A percentile compares a stretch with the other conserved stretches of the same genome.
Conservation (phyloP, 2,113 vertebrate genomes). For the Halichoerus grypus region DNA sequence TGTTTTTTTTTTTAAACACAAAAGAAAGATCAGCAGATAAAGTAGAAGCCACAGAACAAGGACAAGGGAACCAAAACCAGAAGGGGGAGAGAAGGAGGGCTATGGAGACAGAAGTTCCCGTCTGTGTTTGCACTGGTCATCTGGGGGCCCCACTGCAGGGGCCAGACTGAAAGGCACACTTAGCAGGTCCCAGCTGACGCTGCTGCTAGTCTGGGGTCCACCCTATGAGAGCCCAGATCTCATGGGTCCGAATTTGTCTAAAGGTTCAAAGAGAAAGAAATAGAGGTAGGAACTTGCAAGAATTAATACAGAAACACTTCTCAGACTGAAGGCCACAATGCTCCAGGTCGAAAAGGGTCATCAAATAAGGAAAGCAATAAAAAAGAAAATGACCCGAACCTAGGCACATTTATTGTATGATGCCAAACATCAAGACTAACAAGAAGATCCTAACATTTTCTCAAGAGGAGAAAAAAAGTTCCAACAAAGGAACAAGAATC, state of each 20-base stretch:
- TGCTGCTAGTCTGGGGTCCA: background rate
- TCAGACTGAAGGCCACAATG: background rate
- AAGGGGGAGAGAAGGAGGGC: background rate
- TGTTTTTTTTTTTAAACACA: background rate
- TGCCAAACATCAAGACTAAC: background rate
- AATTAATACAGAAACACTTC: background rate
- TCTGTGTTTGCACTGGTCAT: background rate
- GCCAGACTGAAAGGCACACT: background rate
- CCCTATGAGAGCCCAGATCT: rapidly evolving
- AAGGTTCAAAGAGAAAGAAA: background rate
- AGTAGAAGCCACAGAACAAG: background rate
- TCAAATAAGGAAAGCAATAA: background rate
- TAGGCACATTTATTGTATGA: background rate
- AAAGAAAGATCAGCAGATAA: background rate
- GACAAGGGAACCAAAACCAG: background rate
- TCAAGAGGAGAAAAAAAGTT: background rate
- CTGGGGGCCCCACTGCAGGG: background rate
- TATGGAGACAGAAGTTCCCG: rapidly evolving
- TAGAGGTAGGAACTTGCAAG: background rate
- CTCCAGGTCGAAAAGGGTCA: background rate
- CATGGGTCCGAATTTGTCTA: too few species aligned
- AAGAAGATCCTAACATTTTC: background rate
- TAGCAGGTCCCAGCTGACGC: rapidly evolving
- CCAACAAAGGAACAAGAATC: background rate
- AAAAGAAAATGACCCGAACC: background rate